These are phyloP conservation scores for Amyelois transitella DNA, from an alignment of 1,140 invertebrate species.

Conservation along the genomic window DNA sequence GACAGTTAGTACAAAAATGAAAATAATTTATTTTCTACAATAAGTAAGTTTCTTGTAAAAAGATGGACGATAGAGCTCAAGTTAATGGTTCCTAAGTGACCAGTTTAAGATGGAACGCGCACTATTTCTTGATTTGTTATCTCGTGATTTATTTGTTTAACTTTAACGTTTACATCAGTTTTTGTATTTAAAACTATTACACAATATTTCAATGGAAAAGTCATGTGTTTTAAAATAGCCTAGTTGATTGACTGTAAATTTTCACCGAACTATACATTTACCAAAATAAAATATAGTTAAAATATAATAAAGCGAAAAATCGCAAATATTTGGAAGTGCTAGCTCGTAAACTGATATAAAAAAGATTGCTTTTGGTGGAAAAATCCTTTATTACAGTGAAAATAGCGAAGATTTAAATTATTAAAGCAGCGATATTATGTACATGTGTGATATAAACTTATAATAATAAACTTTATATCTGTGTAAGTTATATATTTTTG, in stretches of 20 bases:
- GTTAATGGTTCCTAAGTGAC: background rate
- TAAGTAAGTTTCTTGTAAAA: background rate
- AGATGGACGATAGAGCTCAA: background rate
- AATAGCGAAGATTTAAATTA: background rate
- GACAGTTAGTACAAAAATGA: too few species aligned
- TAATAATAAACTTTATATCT: too few species aligned
- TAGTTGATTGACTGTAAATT: too few species aligned
- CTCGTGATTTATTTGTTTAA: background rate
- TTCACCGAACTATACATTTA: too few species aligned
- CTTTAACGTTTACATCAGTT: background rate
- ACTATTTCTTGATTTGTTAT: background rate
- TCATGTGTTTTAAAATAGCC: too few species aligned
- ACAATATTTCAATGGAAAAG: too few species aligned
- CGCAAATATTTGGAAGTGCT: too few species aligned
- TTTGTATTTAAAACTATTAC: too few species aligned
- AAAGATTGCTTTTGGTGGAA: background rate
- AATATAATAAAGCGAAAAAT: background rate
- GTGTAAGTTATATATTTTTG: too few species aligned
- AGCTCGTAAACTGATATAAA: background rate
- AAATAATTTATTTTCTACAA: background rate
- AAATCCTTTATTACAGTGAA: background rate
- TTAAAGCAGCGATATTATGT: background rate
- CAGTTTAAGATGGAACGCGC: background rate
- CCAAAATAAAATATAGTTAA: background rate
- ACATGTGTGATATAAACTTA: background rate